Evolutionary conservation across 30 jellyfish, hydroid and myxozoan species (phyloP), one percentile per base, ranked within the genome.

Genomic region (Cassiopea andromeda): DNA sequence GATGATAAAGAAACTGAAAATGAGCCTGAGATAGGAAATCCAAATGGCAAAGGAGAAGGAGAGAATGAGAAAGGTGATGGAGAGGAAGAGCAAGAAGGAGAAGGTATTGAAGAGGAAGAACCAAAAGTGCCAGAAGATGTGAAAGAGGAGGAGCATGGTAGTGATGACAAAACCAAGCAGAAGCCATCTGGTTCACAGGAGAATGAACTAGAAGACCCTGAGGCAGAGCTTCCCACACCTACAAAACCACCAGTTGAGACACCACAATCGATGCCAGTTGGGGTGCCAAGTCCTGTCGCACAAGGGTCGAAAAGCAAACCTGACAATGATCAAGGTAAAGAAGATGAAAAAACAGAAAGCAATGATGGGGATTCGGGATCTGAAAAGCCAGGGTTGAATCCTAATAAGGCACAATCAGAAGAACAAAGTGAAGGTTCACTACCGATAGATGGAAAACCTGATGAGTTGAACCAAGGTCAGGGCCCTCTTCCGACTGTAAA

Each of bases 201-300:
- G 46, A 80, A 44, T 44, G 89, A 80, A 60, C 43, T 60, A 17
- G 80, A 60, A 45, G 80, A 80, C 49, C 91, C 83, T 44, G 91
- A 60, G 45, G 82, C 38, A 61, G 73, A 50, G 60, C 57, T 16
- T 15, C n/a, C n/a, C n/a, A n/a, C n/a, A 9, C 45, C 75, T 66
- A 9, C 64, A 50, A 9, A 50, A 9, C 8, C 64, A 69, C 78
- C 73, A 50, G n/a, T n/a, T n/a, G n/a, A n/a, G n/a, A 14, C 17
- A 43, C 92, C 84, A 69, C 70, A 58, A 13, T 8, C 4, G 27
- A 67, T 58, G 46, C 85, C 38, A 54, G 71, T 13, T 4, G 46
- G n/a, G 48, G 17, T 43, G 50, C 71, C 88, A 38, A 16, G 17
- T 46, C 78, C 89, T 43, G 43, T 50, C 9, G 50, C 18, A 70